Evolutionary conservation across 2,888 invertebrate species (phyloP), one percentile per base, ranked within the genome.

Genomic region (Drosophila mulleri): DNA sequence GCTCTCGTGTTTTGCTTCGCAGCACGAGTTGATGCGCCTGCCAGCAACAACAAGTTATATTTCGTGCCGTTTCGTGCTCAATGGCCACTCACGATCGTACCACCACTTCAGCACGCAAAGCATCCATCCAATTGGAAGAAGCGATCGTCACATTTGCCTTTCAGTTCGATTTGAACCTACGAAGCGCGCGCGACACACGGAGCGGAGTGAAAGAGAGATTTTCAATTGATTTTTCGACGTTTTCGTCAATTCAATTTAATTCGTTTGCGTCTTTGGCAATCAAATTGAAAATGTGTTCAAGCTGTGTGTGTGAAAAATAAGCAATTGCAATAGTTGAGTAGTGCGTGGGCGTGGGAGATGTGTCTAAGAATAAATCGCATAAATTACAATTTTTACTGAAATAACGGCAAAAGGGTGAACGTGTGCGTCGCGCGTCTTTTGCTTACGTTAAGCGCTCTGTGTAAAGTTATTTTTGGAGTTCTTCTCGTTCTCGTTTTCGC

Each of bases 121-220:
- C 72, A 79, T 77, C 77, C 72, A 79, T 77, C 77, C 67, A 63
- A 67, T 79, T 70, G 75, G 61, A 63, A 79, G 77, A 71, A 44
- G 80, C 77, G 76, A 71, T 78, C 68, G 56, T 48, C 57, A 56
- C 69, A 54, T 66, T 77, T 48, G 54, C 50, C 37, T 53, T 81
- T 86, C 75, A 88, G 84, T 88, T 83, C 73, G 73, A 75, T 77
- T 83, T 72, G 59, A 78, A 79, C 84, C 59, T 63, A 65, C 77
- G 71, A 76, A 70, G 70, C 59, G 75, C 57, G 60, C 75, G 83
- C 62, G 68, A 52, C 73, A 58, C 62, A 45, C 45, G 44, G 42
- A 23, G 41, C 62, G 67, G 41, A 23, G 3, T 42, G 39, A 48
- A 20, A 7, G 39, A 41, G 16, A 8, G 9, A 60, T 52, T 42